phyloP scores from a whole-genome alignment of 2,888 invertebrate genomes.

The Encarsia formosa region DNA sequence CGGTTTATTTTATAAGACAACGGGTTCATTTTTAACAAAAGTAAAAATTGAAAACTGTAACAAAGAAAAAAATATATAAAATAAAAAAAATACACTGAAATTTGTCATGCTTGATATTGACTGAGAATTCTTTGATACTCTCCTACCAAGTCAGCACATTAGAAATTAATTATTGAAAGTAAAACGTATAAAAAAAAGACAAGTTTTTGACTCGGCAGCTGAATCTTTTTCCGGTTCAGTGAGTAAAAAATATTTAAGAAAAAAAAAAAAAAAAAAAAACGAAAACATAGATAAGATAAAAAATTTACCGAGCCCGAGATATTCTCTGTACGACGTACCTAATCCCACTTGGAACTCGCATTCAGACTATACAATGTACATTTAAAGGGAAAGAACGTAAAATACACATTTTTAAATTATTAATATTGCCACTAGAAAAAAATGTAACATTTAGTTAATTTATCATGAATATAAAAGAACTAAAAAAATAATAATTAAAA shows the following conservation, averaged over 20 bases:
- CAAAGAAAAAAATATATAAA: not conserved
- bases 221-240: no score
- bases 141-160: not conserved
- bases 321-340: constrained; percentile 46
- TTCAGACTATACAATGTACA: constrained; percentile 40
- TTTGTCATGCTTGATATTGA: not conserved
- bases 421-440: constrained; percentile 46
- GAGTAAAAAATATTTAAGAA: not conserved
- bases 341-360: constrained; percentile 44
- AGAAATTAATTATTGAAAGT: constrained; percentile 19
- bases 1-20: constrained; percentile 7
- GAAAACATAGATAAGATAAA: no score
- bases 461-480: constrained; percentile 38
- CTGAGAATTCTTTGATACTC: not conserved
- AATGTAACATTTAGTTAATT: constrained; percentile 46
- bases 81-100: no score
- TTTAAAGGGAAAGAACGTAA: not conserved
- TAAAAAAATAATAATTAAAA: constrained; percentile 28
- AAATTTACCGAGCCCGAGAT: constrained; percentile 37
- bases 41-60: not conserved
- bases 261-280: constrained; percentile 20
- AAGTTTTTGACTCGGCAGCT: no score
- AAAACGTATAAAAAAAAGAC: constrained; percentile 3
- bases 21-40: not conserved
- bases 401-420: constrained; percentile 31